A percentile compares a stretch with the other conserved stretches of the same genome.
Evolutionary conservation across 2,888 invertebrate species (phyloP).

Genomic region (Cheilosia variabilis): DNA sequence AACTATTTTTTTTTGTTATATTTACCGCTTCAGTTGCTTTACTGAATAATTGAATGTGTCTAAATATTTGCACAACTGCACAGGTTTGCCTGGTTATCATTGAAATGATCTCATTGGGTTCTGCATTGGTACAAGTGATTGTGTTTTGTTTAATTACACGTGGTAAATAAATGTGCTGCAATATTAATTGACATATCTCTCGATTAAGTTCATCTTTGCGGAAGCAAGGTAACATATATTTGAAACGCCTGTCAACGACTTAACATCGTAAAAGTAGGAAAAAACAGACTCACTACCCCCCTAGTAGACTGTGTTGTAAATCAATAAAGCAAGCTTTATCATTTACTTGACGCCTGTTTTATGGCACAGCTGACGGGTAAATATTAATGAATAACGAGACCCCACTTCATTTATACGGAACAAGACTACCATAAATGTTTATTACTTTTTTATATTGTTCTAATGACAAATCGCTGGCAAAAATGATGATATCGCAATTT

Average conservation of each 20-base stretch:
- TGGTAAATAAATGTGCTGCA: background rate
- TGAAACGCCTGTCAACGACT: conserved; percentile 1
- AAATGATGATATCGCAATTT: background rate
- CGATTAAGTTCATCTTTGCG: conserved; percentile 3
- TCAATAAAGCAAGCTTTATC: conserved; percentile 11
- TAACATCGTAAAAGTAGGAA: background rate
- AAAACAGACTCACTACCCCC: background rate
- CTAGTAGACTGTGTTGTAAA: background rate
- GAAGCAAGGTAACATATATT: background rate
- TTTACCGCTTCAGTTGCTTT: conserved; percentile 5
- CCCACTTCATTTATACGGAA: conserved; percentile 15
- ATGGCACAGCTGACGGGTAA: conserved; percentile 17
- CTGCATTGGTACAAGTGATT: background rate
- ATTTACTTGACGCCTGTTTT: conserved; percentile 4
- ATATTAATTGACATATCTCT: background rate
- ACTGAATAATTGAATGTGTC: conserved; percentile 46
- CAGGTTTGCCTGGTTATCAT: background rate
- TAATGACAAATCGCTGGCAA: conserved; percentile 17
- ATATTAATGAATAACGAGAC: conserved; percentile 28
- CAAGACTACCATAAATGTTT: conserved; percentile 7
- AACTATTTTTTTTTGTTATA: too few relatives aligned
- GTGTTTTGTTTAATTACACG: background rate
- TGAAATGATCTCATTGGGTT: conserved; percentile 14
- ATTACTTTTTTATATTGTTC: background rate
- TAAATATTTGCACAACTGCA: conserved; percentile 56